Evolutionary conservation across 2,888 invertebrate species (phyloP), one percentile per base, ranked within the genome.

Genomic region (Pollenia labialis): DNA sequence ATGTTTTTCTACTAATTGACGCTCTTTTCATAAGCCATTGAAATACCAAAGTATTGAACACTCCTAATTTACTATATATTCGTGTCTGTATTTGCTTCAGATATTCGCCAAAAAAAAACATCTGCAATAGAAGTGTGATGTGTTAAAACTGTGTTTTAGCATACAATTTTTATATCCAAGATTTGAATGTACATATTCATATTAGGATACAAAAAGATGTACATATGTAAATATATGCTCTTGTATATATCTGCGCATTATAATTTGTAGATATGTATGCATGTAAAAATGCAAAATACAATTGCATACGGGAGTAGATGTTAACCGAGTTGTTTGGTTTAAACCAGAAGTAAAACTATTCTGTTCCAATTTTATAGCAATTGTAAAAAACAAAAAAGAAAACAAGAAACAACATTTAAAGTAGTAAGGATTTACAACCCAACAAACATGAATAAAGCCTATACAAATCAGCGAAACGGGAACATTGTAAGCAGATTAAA

Each of bases 291-390:
- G 54, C 10, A 32, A 46, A 18, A 50, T 32, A 48, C 11, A 50
- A 42, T 18, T 44, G n/a, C 64, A 14, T 50, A 69, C 11, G 54
- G 11, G 77, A 32, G 56, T 23, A 32, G 14, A 76, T 58, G 44
- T 71, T 81, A 66, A 81, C 71, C 66, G 46, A 71, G 58, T 85
- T 81, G 60, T 85, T 87, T 84, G 72, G 48, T 56, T 76, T 76
- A 60, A 72, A 81, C 40, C 76, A 60, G n/a, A 66, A 72, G 48
- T 84, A 71, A 84, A 84, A 87, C 42, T 76, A 48, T 74, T 56
- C 54, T 72, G 71, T n/a, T 66, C 54, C 50, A 83, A 69, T 84
- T 87, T 75, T 42, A 42, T 32, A 46, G 46, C 11, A 74, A 68
- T 76, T 40, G n/a, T 40, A 62, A 50, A 56, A 40, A 23, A 23